Evolutionary conservation across 1,140 invertebrate species (phyloP).

Genomic region (Aphis craccivora): DNA sequence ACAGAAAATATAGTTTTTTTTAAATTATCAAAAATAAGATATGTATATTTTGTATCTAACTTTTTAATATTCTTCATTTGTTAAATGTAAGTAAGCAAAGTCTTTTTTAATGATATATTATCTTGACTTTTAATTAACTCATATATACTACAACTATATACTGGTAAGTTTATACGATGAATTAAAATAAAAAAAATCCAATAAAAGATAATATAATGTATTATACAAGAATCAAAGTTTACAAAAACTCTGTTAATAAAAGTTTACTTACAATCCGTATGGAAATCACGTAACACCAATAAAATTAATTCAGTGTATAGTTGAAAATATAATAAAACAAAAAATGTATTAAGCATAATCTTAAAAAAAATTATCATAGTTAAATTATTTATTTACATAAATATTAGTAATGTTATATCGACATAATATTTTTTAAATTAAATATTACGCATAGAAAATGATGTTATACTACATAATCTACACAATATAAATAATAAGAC

Average conservation of each 20-base stretch:
- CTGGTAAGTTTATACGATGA: not conserved
- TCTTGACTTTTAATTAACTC: not conserved
- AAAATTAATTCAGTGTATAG: slow-evolving; percentile 3
- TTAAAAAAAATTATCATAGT: not conserved
- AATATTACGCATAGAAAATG: not conserved
- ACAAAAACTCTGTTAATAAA: not conserved
- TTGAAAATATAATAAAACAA: not conserved
- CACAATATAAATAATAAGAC: not conserved
- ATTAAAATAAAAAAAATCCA: not conserved
- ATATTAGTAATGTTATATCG: too few relatives aligned
- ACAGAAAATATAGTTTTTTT: not conserved
- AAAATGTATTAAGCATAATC: not conserved
- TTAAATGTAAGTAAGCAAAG: not conserved
- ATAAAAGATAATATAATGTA: not conserved
- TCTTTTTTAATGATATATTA: not conserved
- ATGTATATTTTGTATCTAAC: not conserved
- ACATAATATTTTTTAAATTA: not conserved
- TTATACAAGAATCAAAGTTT: not conserved
- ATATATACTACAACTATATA: not conserved
- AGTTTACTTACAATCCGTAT: not conserved
- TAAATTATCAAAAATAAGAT: not conserved
- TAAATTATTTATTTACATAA: not conserved
- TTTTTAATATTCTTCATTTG: not conserved
- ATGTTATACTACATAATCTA: not conserved
- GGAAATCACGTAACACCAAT: not conserved